These are phyloP conservation scores for Tachysurus vachellii DNA, from an alignment of 2,113 vertebrate species.

Conservation along the genomic window DNA sequence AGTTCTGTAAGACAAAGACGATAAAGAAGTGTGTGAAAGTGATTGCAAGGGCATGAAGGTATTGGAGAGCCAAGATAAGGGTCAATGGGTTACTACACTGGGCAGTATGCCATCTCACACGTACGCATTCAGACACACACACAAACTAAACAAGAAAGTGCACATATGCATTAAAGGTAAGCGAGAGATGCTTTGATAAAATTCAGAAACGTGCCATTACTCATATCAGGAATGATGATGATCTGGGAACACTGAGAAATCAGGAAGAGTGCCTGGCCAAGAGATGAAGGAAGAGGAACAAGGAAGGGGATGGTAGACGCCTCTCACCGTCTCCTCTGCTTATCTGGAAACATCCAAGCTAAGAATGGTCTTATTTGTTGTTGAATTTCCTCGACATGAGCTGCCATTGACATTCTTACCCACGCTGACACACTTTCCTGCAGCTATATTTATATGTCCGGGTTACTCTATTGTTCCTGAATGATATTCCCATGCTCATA, in stretches of 20 bases:
- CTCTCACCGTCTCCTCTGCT: slow-evolving; percentile 15
- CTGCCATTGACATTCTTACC: neutral
- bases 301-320: slow-evolving; percentile 43
- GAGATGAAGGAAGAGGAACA: slow-evolving; percentile 30
- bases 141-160: neutral
- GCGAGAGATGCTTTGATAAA: neutral
- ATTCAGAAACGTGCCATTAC: slow-evolving; percentile 34
- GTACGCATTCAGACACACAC: neutral
- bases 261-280: slow-evolving; percentile 31
- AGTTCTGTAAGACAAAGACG: slow-evolving; percentile 7
- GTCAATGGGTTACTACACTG: slow-evolving; percentile 1
- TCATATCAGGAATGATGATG: slow-evolving; percentile 26
- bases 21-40: slow-evolving; percentile 43
- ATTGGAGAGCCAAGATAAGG: neutral
- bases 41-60: neutral
- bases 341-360: neutral
- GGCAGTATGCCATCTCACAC: neutral
- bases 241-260: slow-evolving; percentile 25
- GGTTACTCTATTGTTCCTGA: slow-evolving; percentile 43
- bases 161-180: neutral
- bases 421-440: slow-evolving; percentile 18
- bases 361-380: slow-evolving; percentile 39
- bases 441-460: slow-evolving; percentile 33
- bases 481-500: neutral
- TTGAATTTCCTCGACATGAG: slow-evolving; percentile 17